Base-by-base conservation (phyloP, 2,797 vertebrate genomes). In the Paguma larvata region DNA sequence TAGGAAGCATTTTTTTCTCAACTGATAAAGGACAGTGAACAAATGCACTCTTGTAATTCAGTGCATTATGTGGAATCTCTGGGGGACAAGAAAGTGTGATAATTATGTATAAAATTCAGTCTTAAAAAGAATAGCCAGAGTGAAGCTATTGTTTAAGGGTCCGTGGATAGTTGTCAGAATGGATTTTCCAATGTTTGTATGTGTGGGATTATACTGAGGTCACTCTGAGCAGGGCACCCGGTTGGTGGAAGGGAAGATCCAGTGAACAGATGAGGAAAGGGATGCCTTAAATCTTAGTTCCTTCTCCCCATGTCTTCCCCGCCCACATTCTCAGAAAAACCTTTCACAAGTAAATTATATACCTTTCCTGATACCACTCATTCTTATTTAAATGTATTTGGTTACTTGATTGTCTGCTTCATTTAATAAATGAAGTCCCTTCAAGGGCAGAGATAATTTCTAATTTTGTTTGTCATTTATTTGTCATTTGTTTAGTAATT, bases 91-190 rank as follows among this genome's bases (percentile, higher is more conserved):
- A 18, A 85, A 13, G 3, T 84, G 51, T 79, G 93, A 82, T 83
- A 77, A 63, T 75, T 92, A 41, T 85, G 53, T 88, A 89, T 96
- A 59, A 53, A 89, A 90, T 96, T 91, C 10, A 1, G 77, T 53
- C 86, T 73, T 79, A 5, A 41, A 51, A 80, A 72, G 70, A 85
- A 56, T 65, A 65, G 25, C 8, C 21, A 23, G 48, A 27, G 7
- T 53, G 51, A 53, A 53, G 51, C 51, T 53, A 53, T 53, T 53
- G 15, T 53, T 53, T 53, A 53, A 53, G 51, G 51, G n/a, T 48
- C 77, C 89, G 65, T 41, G 19, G 87, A 25, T 79, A 15, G 65
- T 62, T 27, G 41, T 51, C 56, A 59, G 77, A n/a, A 90, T 70
- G 67, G 88, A 59, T 83, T 93, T 79, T 59, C 85, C 72, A 46